These are phyloP conservation scores for Drosophila emarginata DNA, from an alignment of 2,888 invertebrate genomes.

Conservation along the genomic window DNA sequence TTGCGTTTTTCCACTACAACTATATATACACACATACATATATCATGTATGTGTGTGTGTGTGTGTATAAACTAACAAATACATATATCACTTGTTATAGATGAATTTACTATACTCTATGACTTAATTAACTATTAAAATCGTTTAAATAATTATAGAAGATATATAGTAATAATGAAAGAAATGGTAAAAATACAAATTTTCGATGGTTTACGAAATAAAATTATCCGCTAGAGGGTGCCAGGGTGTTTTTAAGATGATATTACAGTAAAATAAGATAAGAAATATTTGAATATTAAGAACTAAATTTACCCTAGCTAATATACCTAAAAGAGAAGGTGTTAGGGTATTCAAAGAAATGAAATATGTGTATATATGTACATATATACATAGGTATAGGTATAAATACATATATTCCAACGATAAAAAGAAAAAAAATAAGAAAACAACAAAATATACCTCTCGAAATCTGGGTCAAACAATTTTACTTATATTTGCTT, in stretches of 20 bases:
- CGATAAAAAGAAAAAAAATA: slow-evolving; percentile 28
- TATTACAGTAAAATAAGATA: too few relatives aligned
- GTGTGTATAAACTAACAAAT: slow-evolving; percentile 18
- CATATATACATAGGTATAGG: slow-evolving; percentile 17
- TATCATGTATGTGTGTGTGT: slow-evolving; percentile 20
- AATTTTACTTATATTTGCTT: slow-evolving; percentile 64
- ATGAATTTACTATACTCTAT: slow-evolving; percentile 11
- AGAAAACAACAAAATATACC: slow-evolving; percentile 33
- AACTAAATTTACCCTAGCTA: background rate
- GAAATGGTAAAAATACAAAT: too few relatives aligned
- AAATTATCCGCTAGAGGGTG: too few relatives aligned
- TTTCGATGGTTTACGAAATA: too few relatives aligned
- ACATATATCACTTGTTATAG: background rate
- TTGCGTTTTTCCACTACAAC: slow-evolving; percentile 9
- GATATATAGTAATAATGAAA: too few relatives aligned
- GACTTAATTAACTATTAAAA: too few relatives aligned
- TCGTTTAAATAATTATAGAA: too few relatives aligned
- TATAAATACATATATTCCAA: slow-evolving; percentile 22
- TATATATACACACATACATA: too few relatives aligned
- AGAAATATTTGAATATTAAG: background rate
- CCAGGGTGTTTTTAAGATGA: too few relatives aligned
- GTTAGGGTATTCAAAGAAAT: background rate
- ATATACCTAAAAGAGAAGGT: background rate
- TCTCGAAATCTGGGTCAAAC: slow-evolving; percentile 72
- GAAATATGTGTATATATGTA: slow-evolving; percentile 29